phyloP scores from a whole-genome alignment of 2,888 invertebrate species.

The Torymus aiolomorphi region DNA sequence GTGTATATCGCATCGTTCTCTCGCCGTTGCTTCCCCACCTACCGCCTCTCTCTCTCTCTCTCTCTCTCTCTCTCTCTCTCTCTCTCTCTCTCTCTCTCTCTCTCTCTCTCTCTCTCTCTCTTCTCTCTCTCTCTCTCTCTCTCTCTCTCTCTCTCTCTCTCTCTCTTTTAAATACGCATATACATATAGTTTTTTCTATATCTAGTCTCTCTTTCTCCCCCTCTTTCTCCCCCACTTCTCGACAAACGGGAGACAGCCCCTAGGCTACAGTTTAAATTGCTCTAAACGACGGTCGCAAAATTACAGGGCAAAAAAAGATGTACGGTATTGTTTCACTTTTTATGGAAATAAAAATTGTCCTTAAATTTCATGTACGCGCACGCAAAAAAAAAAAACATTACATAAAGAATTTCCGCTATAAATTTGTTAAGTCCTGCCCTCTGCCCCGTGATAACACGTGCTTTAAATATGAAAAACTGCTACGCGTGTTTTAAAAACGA shows the following conservation, averaged over 20 bases:
- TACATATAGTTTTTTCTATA: not conserved
- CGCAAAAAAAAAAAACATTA: not conserved
- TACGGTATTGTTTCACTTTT: slow-evolving; percentile 17
- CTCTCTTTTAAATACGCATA: too few species aligned
- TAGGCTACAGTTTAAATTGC: slow-evolving; percentile 55
- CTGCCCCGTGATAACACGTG: slow-evolving; percentile 31
- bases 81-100: too few species aligned
- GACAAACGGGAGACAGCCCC: too few species aligned
- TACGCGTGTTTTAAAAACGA: slow-evolving; percentile 6
- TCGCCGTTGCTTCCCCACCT: not conserved
- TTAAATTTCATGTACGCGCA: not conserved
- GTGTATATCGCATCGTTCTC: not conserved
- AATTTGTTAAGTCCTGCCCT: slow-evolving; percentile 17
- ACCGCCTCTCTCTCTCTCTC: too few species aligned
- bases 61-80: too few species aligned
- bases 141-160: too few species aligned
- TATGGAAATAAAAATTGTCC: slow-evolving; percentile 15
- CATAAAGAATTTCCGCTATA: slow-evolving; percentile 42
- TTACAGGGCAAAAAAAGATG: slow-evolving; percentile 46
- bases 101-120: too few species aligned
- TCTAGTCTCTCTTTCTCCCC: too few species aligned
- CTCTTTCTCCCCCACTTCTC: too few species aligned
- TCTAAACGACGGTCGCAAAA: slow-evolving; percentile 57
- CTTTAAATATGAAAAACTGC: slow-evolving; percentile 46
- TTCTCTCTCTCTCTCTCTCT: too few species aligned